These are phyloP conservation scores for Nipponacmea schrenckii DNA, from an alignment of 2,888 invertebrate species.

Conservation along the genomic window DNA sequence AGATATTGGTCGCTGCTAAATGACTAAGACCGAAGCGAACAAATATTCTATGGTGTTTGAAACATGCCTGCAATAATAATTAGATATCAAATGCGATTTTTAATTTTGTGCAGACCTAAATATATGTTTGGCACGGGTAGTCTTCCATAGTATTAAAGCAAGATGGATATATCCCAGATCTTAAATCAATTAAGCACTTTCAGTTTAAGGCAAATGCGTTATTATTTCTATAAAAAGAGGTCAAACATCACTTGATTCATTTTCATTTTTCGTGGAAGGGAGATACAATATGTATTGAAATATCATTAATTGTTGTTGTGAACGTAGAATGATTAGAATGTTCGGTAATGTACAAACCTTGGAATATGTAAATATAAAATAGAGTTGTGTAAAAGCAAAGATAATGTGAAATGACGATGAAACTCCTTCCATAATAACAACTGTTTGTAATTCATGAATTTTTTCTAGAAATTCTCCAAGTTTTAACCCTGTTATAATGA, in stretches of 20 bases:
- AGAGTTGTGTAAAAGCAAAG: not conserved
- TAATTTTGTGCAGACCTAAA: too few species aligned
- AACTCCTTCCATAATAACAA: not conserved
- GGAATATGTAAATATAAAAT: not conserved
- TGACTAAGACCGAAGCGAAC: not conserved
- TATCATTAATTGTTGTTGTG: too few species aligned
- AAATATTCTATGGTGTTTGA: not conserved
- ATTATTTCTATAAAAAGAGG: too few species aligned
- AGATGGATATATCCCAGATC: too few species aligned
- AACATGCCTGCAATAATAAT: not conserved
- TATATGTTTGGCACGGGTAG: too few species aligned
- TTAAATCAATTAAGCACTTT: too few species aligned
- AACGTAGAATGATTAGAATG: too few species aligned
- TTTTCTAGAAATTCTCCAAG: not conserved
- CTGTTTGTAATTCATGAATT: not conserved
- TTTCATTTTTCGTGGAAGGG: too few species aligned
- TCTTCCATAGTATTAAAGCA: too few species aligned
- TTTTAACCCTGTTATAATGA: not conserved
- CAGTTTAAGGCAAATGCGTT: too few species aligned
- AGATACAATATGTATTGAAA: too few species aligned
- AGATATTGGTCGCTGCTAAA: not conserved
- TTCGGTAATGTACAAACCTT: not conserved
- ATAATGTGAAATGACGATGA: not conserved
- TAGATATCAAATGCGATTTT: not conserved
- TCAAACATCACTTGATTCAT: too few species aligned